Evolutionary conservation across 2,888 invertebrate species (phyloP), one percentile per base, ranked within the genome.

Genomic region (Euzophera pinguis): DNA sequence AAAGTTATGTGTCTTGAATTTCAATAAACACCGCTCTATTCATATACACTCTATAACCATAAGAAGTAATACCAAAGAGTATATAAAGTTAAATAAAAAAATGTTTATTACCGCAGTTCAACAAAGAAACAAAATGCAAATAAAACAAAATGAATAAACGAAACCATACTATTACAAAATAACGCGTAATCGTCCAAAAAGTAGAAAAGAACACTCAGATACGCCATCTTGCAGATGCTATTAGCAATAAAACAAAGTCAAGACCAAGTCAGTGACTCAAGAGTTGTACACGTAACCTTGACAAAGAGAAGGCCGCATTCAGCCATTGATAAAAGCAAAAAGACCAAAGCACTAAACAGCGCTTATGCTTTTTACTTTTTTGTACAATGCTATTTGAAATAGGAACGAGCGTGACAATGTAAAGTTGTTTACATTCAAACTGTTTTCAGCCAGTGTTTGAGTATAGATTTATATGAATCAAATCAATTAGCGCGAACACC

Each of bases 271-370:
- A 50, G 43, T 55, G 60, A 63, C 58, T 60, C 43, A 58, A 38
- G 54, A 58, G 53, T 47, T 51, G 42, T 14, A 50, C 56, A 62
- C 58, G 73, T 80, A 78, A 76, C 82, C 81, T 84, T 81, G 82
- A 61, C 71, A 64, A 50, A 49, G 59, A 60, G 61, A 63, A 60
- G 61, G 55, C 59, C 59, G 58, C 54, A 45, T 54, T 56, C 39
- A 27, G 22, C 41, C 45, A 53, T 32, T 38, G 47, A 53, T 52
- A 54, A 53, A 53, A 50, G 22, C 42, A 53, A 59, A 32, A 45
- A 45, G 45, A 10, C 5, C 7, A 32, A 32, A 32, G 39, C 9
- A 16, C 32, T 32, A 7, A 29, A 27, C 13, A n/a, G 12, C 32
- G 14, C 10, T 14, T 12, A 38, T 7, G 12, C 16, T 14, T 39